Conservation (phyloP, 2,888 invertebrate species). For the Agrotis segetum region DNA sequence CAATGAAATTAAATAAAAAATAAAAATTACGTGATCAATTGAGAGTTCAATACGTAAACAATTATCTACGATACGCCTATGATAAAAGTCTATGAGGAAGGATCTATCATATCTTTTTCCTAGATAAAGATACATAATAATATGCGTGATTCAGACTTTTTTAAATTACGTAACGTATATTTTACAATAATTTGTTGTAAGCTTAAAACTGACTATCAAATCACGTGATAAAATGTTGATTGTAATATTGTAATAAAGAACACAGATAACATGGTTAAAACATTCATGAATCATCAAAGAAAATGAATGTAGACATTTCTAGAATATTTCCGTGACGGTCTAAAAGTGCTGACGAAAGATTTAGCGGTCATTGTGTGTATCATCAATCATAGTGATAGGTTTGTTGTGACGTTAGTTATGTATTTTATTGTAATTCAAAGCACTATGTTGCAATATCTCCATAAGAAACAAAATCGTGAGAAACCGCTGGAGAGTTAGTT, state of each 20-base stretch:
- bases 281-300: background rate
- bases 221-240: slow-evolving; percentile 11
- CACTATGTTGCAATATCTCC: background rate
- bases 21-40: slow-evolving; percentile 25
- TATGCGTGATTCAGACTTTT: slow-evolving; percentile 12
- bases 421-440: background rate
- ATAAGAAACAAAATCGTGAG: background rate
- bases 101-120: slow-evolving; percentile 22
- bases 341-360: slow-evolving; percentile 21
- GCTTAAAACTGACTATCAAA: slow-evolving; percentile 8
- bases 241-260: slow-evolving; percentile 16
- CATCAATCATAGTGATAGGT: slow-evolving; percentile 23
- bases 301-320: slow-evolving; percentile 19
- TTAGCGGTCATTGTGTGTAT: slow-evolving; percentile 8
- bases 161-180: slow-evolving; percentile 23
- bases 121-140: slow-evolving; percentile 18
- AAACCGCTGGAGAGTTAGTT: background rate
- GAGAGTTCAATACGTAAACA: slow-evolving; percentile 22
- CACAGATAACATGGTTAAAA: slow-evolving; percentile 1
- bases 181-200: slow-evolving; percentile 12
- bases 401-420: slow-evolving; percentile 1
- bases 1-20: slow-evolving; percentile 8
- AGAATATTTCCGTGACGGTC: slow-evolving; percentile 16
- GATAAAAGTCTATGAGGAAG: slow-evolving; percentile 24
- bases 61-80: slow-evolving; percentile 25